These are phyloP conservation scores for Euzophera pinguis DNA, from an alignment of 2,888 invertebrate genomes.

Conservation along the genomic window DNA sequence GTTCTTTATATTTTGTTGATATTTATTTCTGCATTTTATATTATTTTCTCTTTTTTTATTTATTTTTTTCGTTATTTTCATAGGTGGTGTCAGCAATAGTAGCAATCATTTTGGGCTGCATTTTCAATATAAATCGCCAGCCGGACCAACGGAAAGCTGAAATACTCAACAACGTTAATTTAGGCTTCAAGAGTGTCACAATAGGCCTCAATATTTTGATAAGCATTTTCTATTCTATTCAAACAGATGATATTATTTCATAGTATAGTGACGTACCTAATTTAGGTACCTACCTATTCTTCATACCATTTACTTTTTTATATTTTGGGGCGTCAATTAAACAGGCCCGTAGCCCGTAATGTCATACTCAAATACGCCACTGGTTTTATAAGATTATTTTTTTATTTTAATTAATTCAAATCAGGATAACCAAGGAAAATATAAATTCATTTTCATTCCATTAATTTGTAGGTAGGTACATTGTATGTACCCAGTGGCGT, in stretches of 20 bases:
- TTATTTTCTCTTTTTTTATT: slow-evolving; percentile 29
- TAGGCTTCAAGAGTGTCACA: slow-evolving; percentile 79
- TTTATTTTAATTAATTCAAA: too few relatives aligned
- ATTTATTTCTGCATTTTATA: slow-evolving; percentile 17
- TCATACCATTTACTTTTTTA: neutral
- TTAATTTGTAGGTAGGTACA: too few relatives aligned
- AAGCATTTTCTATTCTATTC: slow-evolving; percentile 76
- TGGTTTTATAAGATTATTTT: too few relatives aligned
- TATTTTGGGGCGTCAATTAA: too few relatives aligned
- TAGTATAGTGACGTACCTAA: neutral
- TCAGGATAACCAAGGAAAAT: too few relatives aligned
- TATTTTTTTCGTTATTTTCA: slow-evolving; percentile 44
- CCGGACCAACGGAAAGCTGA: slow-evolving; percentile 80
- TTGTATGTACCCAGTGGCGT: too few relatives aligned
- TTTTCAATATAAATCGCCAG: slow-evolving; percentile 81
- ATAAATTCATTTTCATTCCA: too few relatives aligned
- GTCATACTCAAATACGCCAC: too few relatives aligned
- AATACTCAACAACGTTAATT: slow-evolving; percentile 79
- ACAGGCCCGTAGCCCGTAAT: too few relatives aligned
- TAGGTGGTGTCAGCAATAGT: slow-evolving; percentile 82
- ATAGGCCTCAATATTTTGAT: slow-evolving; percentile 82
- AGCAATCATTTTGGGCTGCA: slow-evolving; percentile 79
- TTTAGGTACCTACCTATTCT: too few relatives aligned
- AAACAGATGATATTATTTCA: slow-evolving; percentile 53
- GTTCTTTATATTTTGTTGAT: neutral